Conservation (phyloP, 2,797 vertebrate genomes). For the Catamblyrhynchus diadema region DNA sequence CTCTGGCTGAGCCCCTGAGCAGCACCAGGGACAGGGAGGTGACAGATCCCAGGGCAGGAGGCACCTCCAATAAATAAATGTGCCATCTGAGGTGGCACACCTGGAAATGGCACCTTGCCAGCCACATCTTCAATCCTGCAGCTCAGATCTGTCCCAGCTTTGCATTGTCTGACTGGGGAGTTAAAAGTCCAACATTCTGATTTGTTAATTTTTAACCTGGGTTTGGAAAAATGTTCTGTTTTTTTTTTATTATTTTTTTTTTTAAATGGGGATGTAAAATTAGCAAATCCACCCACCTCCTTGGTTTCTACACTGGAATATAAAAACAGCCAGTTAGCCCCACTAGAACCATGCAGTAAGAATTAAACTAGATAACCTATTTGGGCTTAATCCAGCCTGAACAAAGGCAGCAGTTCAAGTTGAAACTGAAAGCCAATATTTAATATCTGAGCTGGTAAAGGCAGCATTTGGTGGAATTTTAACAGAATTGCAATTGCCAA, state of each 20-base stretch:
- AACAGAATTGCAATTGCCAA: background rate
- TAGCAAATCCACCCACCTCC: background rate
- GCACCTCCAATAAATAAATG: background rate
- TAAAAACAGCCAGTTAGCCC: slow-evolving; percentile 6
- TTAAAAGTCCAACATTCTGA: slow-evolving; percentile 46
- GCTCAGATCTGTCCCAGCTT: background rate
- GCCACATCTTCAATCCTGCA: background rate
- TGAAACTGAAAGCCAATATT: slow-evolving; percentile 58
- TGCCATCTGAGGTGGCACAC: background rate
- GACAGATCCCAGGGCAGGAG: background rate
- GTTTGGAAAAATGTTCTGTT: background rate
- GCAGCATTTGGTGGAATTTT: background rate
- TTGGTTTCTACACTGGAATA: background rate
- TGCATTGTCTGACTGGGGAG: background rate
- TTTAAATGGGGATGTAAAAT: background rate
- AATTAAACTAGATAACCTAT: slow-evolving; percentile 60
- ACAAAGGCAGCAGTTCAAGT: slow-evolving; percentile 58
- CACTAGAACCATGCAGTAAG: slow-evolving; percentile 28
- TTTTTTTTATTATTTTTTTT: background rate
- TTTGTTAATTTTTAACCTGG: slow-evolving; percentile 52
- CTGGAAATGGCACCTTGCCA: background rate
- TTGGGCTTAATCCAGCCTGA: slow-evolving; percentile 49
- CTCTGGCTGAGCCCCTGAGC: background rate
- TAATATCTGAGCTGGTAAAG: slow-evolving; percentile 40
- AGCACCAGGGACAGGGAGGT: background rate